Conservation (phyloP, 2,888 invertebrate genomes). For the Deroplatys truncata region DNA sequence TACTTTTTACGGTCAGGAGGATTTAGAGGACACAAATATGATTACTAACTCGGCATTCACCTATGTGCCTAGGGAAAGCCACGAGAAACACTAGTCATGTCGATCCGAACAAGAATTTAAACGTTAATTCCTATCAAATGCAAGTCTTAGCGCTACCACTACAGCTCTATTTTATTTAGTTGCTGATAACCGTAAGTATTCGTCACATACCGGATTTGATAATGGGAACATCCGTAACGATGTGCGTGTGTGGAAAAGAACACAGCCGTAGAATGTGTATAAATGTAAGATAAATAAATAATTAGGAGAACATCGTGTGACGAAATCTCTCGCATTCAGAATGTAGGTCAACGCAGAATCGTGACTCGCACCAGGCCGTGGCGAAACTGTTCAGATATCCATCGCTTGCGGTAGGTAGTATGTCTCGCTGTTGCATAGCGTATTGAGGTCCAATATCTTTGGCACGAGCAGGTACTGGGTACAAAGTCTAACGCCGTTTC, state of each 20-base stretch:
- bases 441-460: too few relatives aligned
- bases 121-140: too few relatives aligned
- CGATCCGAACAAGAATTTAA: too few relatives aligned
- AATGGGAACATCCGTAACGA: background rate
- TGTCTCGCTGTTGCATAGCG: background rate
- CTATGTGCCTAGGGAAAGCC: too few relatives aligned
- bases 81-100: too few relatives aligned
- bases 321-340: background rate
- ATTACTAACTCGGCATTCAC: too few relatives aligned
- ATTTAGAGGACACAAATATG: too few relatives aligned
- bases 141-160: too few relatives aligned
- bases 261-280: background rate
- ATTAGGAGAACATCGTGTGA: background rate
- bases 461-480: too few relatives aligned
- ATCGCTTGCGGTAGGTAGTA: background rate
- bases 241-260: background rate
- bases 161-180: too few relatives aligned
- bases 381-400: background rate
- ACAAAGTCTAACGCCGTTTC: too few relatives aligned
- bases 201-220: background rate
- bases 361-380: background rate
- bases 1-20: too few relatives aligned
- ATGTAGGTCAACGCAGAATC: background rate
- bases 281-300: background rate
- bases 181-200: background rate